These are phyloP conservation scores for Petroica traversi DNA, from an alignment of 2,113 vertebrate species.

Conservation along the genomic window DNA sequence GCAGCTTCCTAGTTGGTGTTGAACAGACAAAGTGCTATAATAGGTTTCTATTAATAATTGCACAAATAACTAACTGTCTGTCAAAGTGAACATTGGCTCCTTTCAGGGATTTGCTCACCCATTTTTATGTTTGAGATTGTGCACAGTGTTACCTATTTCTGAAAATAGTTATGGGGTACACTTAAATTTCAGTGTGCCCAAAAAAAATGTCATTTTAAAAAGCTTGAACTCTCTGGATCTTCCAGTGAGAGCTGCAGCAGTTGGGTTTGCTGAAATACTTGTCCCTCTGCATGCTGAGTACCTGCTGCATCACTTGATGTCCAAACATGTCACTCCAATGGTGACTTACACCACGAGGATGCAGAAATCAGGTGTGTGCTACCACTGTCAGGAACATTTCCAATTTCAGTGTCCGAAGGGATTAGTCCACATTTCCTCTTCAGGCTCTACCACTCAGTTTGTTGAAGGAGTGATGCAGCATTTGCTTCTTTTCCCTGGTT, in stretches of 20 bases:
- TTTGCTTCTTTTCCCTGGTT: slow-evolving; percentile 28
- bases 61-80: not conserved
- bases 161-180: not conserved
- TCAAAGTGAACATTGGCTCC: not conserved
- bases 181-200: not conserved
- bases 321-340: not conserved
- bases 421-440: not conserved
- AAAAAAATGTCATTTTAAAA: not conserved
- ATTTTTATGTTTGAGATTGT: not conserved
- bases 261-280: not conserved
- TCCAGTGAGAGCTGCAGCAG: not conserved
- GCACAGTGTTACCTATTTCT: not conserved
- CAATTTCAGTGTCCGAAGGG: not conserved
- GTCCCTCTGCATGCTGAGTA: not conserved
- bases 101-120: not conserved
- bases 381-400: not conserved
- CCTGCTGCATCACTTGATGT: not conserved
- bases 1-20: not conserved
- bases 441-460: not conserved
- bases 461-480: not conserved
- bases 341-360: not conserved
- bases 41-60: not conserved
- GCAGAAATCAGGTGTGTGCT: not conserved
- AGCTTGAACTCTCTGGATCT: not conserved
- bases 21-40: not conserved